These are phyloP conservation scores for Lepidocolaptes lacrymiger DNA, from an alignment of 2,797 vertebrate genomes.

Conservation along the genomic window DNA sequence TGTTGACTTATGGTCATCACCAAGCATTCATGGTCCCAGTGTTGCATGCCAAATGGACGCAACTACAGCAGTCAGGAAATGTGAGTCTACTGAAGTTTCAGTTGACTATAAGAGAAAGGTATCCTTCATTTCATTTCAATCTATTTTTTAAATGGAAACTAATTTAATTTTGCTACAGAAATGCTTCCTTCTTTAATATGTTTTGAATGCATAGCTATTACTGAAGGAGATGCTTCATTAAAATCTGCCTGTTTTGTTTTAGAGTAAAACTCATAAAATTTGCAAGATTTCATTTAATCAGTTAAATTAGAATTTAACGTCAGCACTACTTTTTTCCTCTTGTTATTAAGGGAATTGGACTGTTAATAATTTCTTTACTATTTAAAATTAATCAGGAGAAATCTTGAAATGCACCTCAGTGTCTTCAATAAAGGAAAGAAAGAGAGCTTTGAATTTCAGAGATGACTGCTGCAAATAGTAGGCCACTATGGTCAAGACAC, in stretches of 20 bases:
- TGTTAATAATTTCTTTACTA: constrained; percentile 13
- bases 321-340: neutral
- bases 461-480: neutral
- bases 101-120: neutral
- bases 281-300: constrained; percentile 15
- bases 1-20: neutral
- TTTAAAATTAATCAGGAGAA: neutral
- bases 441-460: neutral
- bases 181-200: neutral
- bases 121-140: neutral
- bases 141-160: neutral
- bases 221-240: constrained; percentile 1
- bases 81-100: neutral
- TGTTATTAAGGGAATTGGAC: constrained; percentile 1
- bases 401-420: neutral
- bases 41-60: neutral
- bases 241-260: constrained; percentile 32
- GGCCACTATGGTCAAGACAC: neutral
- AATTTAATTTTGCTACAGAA: neutral
- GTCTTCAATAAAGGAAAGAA: neutral
- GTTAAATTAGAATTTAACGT: constrained; percentile 4
- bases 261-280: constrained; percentile 16
- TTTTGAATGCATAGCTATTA: constrained; percentile 23
- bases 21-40: neutral
- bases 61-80: neutral